A percentile compares a stretch with the other conserved stretches of the same genome.
These are phyloP conservation scores for Microplitis deprimator DNA, from an alignment of 2,888 invertebrate genomes.

Conservation along the genomic window DNA sequence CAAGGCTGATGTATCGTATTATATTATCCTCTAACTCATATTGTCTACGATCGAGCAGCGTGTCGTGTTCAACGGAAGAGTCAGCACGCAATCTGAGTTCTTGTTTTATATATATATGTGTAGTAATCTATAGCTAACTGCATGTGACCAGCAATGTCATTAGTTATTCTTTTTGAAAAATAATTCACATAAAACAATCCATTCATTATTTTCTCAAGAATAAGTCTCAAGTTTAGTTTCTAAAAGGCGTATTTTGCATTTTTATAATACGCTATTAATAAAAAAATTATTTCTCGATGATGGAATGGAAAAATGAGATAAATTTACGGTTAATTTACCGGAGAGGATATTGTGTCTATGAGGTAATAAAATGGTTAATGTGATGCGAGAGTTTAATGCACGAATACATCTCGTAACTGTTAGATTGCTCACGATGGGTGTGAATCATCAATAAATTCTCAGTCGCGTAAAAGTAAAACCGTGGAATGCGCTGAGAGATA, in stretches of 20 bases:
- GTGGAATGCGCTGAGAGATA: background rate
- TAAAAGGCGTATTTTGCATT: background rate
- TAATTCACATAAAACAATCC: slow-evolving; percentile 18
- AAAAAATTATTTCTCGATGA: too few species aligned
- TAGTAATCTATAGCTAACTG: background rate
- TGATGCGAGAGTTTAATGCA: background rate
- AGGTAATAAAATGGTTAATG: background rate
- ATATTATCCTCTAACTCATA: slow-evolving; percentile 49
- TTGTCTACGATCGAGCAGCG: slow-evolving; percentile 58
- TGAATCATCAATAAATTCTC: slow-evolving; percentile 6
- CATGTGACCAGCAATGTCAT: background rate
- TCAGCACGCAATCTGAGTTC: background rate
- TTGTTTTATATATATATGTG: background rate
- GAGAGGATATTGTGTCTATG: background rate
- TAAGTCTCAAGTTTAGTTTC: background rate
- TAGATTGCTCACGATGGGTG: background rate
- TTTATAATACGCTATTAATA: background rate
- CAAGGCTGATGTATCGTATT: slow-evolving; percentile 57
- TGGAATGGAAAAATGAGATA: background rate
- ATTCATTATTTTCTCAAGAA: background rate
- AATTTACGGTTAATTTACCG: background rate
- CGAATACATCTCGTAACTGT: background rate
- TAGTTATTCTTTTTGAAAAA: slow-evolving; percentile 19
- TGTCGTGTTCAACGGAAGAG: slow-evolving; percentile 44
- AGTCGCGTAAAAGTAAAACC: background rate